Conservation (phyloP, 2,888 invertebrate genomes). For the Clanis bilineata region DNA sequence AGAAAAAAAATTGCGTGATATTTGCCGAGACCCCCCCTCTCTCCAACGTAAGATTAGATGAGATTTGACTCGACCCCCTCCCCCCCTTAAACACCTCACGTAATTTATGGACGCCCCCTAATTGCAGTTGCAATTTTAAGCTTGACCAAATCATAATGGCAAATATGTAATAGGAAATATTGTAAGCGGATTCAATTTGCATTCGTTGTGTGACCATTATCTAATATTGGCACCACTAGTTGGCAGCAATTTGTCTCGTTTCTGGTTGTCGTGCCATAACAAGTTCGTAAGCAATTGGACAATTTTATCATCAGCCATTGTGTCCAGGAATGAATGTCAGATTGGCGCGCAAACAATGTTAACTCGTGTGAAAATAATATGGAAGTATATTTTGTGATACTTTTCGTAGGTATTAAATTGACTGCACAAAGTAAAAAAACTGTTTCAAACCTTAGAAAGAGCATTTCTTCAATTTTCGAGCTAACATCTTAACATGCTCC, state of each 20-base stretch:
- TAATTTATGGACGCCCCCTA: too few species aligned
- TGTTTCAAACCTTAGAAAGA: too few species aligned
- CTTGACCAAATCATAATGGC: neutral
- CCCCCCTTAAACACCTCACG: too few species aligned
- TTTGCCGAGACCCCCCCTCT: too few species aligned
- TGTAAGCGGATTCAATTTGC: conserved; percentile 66
- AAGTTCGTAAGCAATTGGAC: conserved; percentile 71
- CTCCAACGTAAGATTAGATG: too few species aligned
- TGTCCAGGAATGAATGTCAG: conserved; percentile 46
- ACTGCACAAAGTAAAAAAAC: too few species aligned
- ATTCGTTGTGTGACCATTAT: conserved; percentile 73
- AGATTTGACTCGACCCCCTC: too few species aligned
- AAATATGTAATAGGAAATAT: conserved; percentile 8
- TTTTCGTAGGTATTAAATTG: too few species aligned
- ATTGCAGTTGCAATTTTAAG: neutral
- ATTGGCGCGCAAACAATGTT: conserved; percentile 45
- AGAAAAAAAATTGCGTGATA: too few species aligned
- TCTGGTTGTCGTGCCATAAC: conserved; percentile 51
- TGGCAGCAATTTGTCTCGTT: conserved; percentile 59
- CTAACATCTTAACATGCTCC: neutral
- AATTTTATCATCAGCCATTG: conserved; percentile 72
- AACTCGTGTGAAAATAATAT: conserved; percentile 46
- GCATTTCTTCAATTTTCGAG: too few species aligned
- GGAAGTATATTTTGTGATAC: too few species aligned
- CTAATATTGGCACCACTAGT: conserved; percentile 68